Evolutionary conservation across 2,113 vertebrate genomes (phyloP), one percentile per base, ranked within the genome.

Genomic region (Siniperca chuatsi): DNA sequence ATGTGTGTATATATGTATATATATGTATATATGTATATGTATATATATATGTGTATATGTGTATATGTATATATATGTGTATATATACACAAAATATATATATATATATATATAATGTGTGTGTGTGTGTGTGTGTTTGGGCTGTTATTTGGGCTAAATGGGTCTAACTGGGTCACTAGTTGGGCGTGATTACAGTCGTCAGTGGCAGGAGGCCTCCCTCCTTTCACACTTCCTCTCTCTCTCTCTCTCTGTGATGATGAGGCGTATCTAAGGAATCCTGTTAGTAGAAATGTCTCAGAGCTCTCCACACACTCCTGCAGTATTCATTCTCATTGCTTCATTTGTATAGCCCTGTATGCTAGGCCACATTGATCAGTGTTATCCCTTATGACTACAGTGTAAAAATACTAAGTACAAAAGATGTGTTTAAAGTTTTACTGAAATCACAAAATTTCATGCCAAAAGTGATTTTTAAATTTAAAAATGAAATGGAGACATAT

Each of bases 121-220:
- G 29, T 29, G 29, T 29, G 29, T 29, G 29, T 29, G 29, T 1
- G 29, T 29, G 29, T 29, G 42, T 75, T 75, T 1, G 29, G 29
- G 29, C 29, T 29, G 29, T 62, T 57, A 35, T 75, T 61, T 46
- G 75, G 76, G 86, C 89, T 89, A 90, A 84, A 84, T 75, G 81
- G 70, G 85, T 89, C 87, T 90, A 93, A 92, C 86, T 93, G 93
- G 93, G 92, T 93, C 90, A 93, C 72, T 89, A 86, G 86, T 78
- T 89, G 82, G 79, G 82, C 89, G 91, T 89, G 87, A 92, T 92
- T 85, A 90, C 84, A 87, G 89, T 74, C 78, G 85, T 90, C 88
- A 77, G 82, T 91, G 81, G 89, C 89, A 90, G 68, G 79, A 90
- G 88, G 90, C 87, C 80, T 75, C 54, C 68, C 86, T 79, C 79